A percentile compares a stretch with the other conserved stretches of the same genome.
Evolutionary conservation across 1,140 invertebrate species (phyloP).

Genomic region (Pseudomyrmex flavicornis): DNA sequence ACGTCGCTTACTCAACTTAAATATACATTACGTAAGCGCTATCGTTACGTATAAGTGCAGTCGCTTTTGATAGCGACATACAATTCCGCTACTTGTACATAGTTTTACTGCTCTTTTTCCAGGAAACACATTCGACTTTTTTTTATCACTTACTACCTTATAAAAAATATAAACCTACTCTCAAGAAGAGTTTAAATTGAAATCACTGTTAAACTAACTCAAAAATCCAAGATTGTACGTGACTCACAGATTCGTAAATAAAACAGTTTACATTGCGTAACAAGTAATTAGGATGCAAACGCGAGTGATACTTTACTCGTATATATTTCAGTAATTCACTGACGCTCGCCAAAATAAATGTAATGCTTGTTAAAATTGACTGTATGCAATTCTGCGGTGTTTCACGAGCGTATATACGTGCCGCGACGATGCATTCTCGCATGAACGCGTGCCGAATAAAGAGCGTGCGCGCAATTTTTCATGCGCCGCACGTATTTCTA

Average conservation of each 20-base stretch:
- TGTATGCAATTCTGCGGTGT: conserved; percentile 47
- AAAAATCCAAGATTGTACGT: too few relatives aligned
- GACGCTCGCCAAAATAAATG: conserved; percentile 50
- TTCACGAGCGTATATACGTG: conserved; percentile 53
- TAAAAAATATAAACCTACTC: too few relatives aligned
- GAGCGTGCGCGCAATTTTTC: conserved; percentile 21
- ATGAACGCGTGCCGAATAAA: conserved; percentile 70
- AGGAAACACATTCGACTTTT: too few relatives aligned
- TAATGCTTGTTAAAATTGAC: conserved; percentile 63
- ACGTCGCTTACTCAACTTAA: conserved; percentile 28
- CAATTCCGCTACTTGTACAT: conserved; percentile 46
- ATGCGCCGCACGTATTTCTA: conserved; percentile 1
- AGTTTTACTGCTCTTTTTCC: background rate
- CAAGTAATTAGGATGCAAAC: conserved; percentile 62
- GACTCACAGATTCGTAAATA: background rate
- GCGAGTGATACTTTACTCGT: background rate
- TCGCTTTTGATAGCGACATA: conserved; percentile 40
- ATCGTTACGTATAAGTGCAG: conserved; percentile 52
- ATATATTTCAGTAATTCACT: conserved; percentile 58
- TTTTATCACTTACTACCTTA: too few relatives aligned
- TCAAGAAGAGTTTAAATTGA: too few relatives aligned
- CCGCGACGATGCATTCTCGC: conserved; percentile 52
- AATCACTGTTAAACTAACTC: too few relatives aligned
- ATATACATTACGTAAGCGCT: conserved; percentile 49
- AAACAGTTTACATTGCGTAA: conserved; percentile 21